Base-by-base conservation (phyloP, 2,113 vertebrate species). In the Psephotus haematonotus region DNA sequence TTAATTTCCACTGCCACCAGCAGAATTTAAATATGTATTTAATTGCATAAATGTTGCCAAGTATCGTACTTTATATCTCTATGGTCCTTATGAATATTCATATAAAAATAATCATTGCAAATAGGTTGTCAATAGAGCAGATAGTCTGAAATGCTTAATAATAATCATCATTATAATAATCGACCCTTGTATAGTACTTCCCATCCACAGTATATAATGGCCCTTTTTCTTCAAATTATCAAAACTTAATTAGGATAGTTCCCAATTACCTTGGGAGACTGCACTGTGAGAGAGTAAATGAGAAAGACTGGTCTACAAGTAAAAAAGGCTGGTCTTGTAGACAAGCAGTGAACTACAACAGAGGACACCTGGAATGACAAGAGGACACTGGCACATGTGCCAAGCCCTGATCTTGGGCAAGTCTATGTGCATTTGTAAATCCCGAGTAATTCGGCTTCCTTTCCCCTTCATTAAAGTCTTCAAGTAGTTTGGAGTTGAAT, bases 101-200 rank as follows among this genome's bases (percentile, higher is more conserved):
- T 93, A 62, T 62, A 65, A 72, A 93, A 89, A 84, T 92, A 72
- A 82, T 87, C 86, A 86, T 91, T 85, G 92, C 74, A 95, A 77
- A 94, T 89, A 92, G 23, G 59, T 94, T 95, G 92, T 93, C 96
- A 93, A 96, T 94, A 96, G 90, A 93, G 80, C 74, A 96, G 90
- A 95, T 35, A 96, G 86, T 76, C 88, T 95, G 86, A 91, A 95
- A 97, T 65, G 50, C 65, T 91, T 78, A 53, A 83, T 92, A 93
- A 91, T 85, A 14, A 87, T 62, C 60, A 86, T 20, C 8, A 49
- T 44, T 62, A 59, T 57, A 84, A 85, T 87, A 87, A 88, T 86
- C 1, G 3, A 89, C 87, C 78, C 49, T 70, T 37, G 62, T 35
- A 46, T 10, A 69, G 31, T 4, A 60, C 87, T 86, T 91, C 62